A percentile compares a stretch with the other conserved stretches of the same genome.
These are phyloP conservation scores for Chaetura pelagica DNA, from an alignment of 2,113 vertebrate genomes.

Conservation along the genomic window DNA sequence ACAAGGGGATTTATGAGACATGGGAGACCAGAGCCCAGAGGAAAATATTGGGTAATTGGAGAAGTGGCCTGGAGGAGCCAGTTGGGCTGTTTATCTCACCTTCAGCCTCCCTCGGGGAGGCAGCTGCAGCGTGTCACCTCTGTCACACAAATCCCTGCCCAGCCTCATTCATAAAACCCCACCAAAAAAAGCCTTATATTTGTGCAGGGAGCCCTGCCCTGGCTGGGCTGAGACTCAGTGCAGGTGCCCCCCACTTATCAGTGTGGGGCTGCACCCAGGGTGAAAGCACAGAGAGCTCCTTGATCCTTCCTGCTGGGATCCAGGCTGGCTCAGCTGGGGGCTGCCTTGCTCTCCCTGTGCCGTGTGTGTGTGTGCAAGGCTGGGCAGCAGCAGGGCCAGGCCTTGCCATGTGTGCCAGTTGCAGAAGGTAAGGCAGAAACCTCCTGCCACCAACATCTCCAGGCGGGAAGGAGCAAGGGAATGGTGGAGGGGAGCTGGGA, in stretches of 20 bases:
- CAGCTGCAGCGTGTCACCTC: constrained; percentile 31
- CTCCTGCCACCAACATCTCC: accelerated
- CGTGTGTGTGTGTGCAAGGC: accelerated
- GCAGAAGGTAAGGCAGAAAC: background rate
- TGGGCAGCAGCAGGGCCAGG: background rate
- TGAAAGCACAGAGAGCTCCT: background rate
- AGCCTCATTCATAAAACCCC: constrained; percentile 28
- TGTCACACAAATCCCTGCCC: background rate
- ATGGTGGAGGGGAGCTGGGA: background rate
- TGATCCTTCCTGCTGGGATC: background rate
- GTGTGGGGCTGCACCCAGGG: accelerated
- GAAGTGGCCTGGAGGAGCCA: constrained; percentile 38
- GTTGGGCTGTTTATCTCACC: constrained; percentile 17
- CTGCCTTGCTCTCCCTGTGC: background rate
- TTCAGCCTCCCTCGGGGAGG: background rate
- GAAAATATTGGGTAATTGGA: constrained; percentile 71
- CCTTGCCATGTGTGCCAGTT: background rate
- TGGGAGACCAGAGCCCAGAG: constrained; percentile 45
- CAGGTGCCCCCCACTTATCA: background rate
- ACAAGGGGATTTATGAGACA: constrained; percentile 65
- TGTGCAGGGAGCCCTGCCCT: background rate
- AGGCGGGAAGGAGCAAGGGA: background rate
- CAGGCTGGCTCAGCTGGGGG: background rate
- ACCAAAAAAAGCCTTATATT: background rate
- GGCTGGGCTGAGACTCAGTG: background rate